A percentile compares a stretch with the other conserved stretches of the same genome.
These are phyloP conservation scores for Drosophila insularis DNA, from an alignment of 1,140 invertebrate genomes.

Conservation along the genomic window DNA sequence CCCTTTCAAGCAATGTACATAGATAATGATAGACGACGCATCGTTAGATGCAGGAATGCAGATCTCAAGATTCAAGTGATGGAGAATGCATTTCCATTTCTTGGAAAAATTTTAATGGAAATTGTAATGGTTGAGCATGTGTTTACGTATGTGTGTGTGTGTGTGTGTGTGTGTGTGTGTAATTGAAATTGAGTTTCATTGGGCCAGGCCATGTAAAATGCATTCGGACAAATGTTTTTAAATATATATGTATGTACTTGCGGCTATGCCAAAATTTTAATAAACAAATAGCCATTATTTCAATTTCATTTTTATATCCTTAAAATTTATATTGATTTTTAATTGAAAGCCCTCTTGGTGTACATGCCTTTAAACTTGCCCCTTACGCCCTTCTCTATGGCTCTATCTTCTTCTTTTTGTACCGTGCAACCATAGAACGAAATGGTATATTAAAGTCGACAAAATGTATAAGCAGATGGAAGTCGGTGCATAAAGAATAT, in stretches of 20 bases:
- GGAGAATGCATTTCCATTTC: slow-evolving; percentile 41
- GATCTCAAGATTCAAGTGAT: slow-evolving; percentile 43
- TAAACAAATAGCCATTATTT: slow-evolving; percentile 31
- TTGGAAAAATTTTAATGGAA: slow-evolving; percentile 8
- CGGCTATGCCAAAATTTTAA: slow-evolving; percentile 17
- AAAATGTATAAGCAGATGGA: no score
- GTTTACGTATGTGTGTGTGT: no score
- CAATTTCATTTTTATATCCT: slow-evolving; percentile 14
- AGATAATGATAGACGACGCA: slow-evolving; percentile 4
- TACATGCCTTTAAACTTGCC: background rate
- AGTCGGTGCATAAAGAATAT: no score
- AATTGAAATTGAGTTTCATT: slow-evolving; percentile 39
- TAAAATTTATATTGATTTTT: slow-evolving; percentile 62
- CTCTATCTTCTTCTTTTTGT: no score
- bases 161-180: background rate
- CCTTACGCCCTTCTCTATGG: no score
- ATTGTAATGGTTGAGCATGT: slow-evolving; percentile 19
- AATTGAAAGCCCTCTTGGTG: slow-evolving; percentile 32
- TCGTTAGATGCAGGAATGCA: slow-evolving; percentile 20
- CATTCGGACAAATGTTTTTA: slow-evolving; percentile 1
- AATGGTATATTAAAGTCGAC: no score
- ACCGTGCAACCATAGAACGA: no score
- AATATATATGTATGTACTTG: background rate
- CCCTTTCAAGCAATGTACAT: no score
- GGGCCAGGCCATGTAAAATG: background rate